Base-by-base conservation (phyloP, 2,797 vertebrate genomes). In the Denticeps clupeoides region DNA sequence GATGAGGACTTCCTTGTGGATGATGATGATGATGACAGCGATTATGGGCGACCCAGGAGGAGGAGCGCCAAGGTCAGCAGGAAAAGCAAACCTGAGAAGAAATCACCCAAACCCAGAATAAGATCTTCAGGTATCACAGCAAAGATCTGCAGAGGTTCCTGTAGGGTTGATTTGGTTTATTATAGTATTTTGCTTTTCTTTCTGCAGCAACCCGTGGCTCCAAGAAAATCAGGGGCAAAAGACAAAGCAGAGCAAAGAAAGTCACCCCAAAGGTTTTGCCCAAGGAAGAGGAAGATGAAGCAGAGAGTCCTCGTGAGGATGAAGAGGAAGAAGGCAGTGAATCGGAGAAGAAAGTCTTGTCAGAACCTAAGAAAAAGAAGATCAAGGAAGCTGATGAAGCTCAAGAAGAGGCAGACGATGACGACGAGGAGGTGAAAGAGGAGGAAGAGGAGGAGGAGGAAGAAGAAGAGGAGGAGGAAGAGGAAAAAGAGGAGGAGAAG, bases 1-100 rank as follows among this genome's bases (percentile, higher is more conserved):
- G 94, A 99, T 47, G 94, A 97, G 63, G 94, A 99, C 67, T 99
- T 99, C 73, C 89, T 89, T 76, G 87, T 89, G 72, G 94, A 99
- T 76, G 94, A 67, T 12, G 64, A 97, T 10, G 93, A 97, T 49
- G 93, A 99, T 59, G 93, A 97, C 65, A 97, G 93, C 42, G 93
- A 99, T 70, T 97, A 99, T 43, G 92, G 94, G 55, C 87, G 80
- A 78, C 97, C 93, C 68, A 94, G 89, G 87, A 91, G 95, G 78
- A 96, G 78, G 76, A 88, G 84, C 25, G 91, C 91, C 67, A 97
- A 94, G 74, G 87, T 93, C 55, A 91, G 89, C 55, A 87, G 93
- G 81, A 89, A 93, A 74, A 87, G 88, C 56, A 89, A 88, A 78
- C 93, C 90, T 80, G 92, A 93, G 83, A 94, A 92, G 84, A 98